Base-by-base conservation (phyloP, 2,888 invertebrate species). In the Plebejus anna region DNA sequence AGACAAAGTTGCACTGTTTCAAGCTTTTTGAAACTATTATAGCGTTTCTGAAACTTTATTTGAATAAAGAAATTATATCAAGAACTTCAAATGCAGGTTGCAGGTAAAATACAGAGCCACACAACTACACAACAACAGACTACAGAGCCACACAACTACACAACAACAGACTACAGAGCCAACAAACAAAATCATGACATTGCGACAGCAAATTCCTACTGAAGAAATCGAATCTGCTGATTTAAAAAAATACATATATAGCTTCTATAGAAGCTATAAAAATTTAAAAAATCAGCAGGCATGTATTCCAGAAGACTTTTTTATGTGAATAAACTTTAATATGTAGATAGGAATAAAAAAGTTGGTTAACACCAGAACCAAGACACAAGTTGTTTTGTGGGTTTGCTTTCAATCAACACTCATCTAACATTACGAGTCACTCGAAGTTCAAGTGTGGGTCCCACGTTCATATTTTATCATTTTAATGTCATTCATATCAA, bases 401-500 rank as follows among this genome's bases (percentile, higher is more conserved):
- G 16, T 36, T 32, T 36, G 28, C 9, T 61, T 61, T 59, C 22
- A 59, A 66, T 13, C 11, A 66, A 32, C 7, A 66, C 4, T 13
- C 32, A 9, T 13, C 22, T 32, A 16, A 66, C 66, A 32, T 66
- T 66, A 32, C 32, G 66, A 36, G 32, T 32, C 66, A 36, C 36
- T 66, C 1, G 32, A 32, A 66, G 66, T 66, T 66, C 32, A 66
- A 66, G 32, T 32, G 66, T 36, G 5, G 13, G 28, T 66, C 32
- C 66, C 32, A 66, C 32, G 32, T 66, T 11, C 28, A 11, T 13
- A 36, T 32, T 61, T 61, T 61, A 36, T 28, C 61, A 28, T 66
- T 66, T 32, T 36, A 66, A 16, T 66, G 66, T 36, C 66, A 66
- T 5, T 36, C 66, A 36, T 66, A 66, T 66, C 32, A 66, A 66